A percentile compares a stretch with the other conserved stretches of the same genome.
Evolutionary conservation across 2,113 vertebrate genomes (phyloP).

Genomic region (Telmatochromis brachygnathus): DNA sequence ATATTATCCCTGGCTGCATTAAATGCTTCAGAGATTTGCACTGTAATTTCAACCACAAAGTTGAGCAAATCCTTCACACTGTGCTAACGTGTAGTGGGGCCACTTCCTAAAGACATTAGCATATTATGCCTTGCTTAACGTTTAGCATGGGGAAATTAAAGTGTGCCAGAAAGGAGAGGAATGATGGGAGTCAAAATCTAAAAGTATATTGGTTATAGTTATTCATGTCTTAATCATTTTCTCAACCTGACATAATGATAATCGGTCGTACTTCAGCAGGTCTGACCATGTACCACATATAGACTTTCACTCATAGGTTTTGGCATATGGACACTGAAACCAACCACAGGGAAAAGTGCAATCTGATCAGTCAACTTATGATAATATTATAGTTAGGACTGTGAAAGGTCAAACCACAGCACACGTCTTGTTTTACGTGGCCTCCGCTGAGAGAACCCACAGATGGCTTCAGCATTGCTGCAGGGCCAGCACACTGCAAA

Average conservation of each 20-base stretch:
- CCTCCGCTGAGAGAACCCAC: conserved; percentile 49
- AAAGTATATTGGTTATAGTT: background rate
- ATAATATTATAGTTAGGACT: conserved; percentile 75
- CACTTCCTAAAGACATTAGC: conserved; percentile 40
- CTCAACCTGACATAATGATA: background rate
- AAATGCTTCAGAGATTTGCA: conserved; percentile 61
- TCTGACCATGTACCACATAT: background rate
- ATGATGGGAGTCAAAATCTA: background rate
- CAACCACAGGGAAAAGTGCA: conserved; percentile 40
- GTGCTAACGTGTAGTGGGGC: conserved; percentile 28
- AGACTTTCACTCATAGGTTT: conserved; percentile 12
- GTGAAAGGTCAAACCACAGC: conserved; percentile 71
- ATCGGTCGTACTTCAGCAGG: background rate
- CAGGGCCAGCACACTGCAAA: conserved; percentile 42
- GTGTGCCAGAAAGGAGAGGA: background rate
- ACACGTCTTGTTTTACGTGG: conserved; percentile 60
- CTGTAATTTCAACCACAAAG: conserved; percentile 62
- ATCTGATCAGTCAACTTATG: conserved; percentile 60
- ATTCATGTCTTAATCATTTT: background rate
- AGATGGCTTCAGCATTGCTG: conserved; percentile 58
- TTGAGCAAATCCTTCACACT: conserved; percentile 45
- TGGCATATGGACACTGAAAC: conserved; percentile 37
- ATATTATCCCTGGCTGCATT: conserved; percentile 70
- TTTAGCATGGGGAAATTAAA: background rate
- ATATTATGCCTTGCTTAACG: background rate